A percentile compares a stretch with the other conserved stretches of the same genome.
phyloP scores from a whole-genome alignment of 2,888 invertebrate species.

The Polia nebulosa region DNA sequence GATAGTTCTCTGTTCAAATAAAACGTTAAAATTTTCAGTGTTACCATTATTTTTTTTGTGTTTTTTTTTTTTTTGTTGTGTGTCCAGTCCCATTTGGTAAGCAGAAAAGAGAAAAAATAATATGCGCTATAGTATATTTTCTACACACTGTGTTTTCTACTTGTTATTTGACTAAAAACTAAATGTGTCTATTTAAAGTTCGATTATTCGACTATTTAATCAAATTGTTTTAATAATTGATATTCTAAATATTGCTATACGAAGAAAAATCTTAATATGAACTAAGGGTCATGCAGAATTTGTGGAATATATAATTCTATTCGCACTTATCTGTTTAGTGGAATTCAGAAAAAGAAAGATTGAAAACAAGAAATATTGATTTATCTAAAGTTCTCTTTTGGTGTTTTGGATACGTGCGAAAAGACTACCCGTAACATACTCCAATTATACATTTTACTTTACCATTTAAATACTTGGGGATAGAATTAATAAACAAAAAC shows the following conservation, averaged over 20 bases:
- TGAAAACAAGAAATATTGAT: no score
- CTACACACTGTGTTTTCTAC: conserved; percentile 68
- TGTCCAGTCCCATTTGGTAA: conserved; percentile 88
- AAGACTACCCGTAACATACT: not conserved
- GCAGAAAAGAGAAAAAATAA: conserved; percentile 89
- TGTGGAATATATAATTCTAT: conserved; percentile 1
- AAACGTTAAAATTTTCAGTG: conserved; percentile 69
- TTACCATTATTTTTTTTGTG: conserved; percentile 71
- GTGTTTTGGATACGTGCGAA: conserved; percentile 32
- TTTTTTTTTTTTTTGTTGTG: conserved; percentile 67
- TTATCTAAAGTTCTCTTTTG: no score
- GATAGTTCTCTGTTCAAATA: conserved; percentile 97
- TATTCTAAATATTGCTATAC: conserved; percentile 54
- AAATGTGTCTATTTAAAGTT: conserved; percentile 54
- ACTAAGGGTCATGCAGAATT: conserved; percentile 60
- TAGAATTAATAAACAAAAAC: not conserved
- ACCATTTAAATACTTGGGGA: not conserved
- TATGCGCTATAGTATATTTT: conserved; percentile 85
- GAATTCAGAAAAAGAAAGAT: not conserved
- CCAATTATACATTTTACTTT: conserved; percentile 18
- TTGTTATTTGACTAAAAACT: conserved; percentile 49
- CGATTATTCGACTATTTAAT: conserved; percentile 59
- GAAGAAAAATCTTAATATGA: conserved; percentile 42
- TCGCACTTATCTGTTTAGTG: conserved; percentile 26
- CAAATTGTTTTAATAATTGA: conserved; percentile 45